Evolutionary conservation across 92 coral and sea anemone species (phyloP).

Genomic region (Diadumene lineata): DNA sequence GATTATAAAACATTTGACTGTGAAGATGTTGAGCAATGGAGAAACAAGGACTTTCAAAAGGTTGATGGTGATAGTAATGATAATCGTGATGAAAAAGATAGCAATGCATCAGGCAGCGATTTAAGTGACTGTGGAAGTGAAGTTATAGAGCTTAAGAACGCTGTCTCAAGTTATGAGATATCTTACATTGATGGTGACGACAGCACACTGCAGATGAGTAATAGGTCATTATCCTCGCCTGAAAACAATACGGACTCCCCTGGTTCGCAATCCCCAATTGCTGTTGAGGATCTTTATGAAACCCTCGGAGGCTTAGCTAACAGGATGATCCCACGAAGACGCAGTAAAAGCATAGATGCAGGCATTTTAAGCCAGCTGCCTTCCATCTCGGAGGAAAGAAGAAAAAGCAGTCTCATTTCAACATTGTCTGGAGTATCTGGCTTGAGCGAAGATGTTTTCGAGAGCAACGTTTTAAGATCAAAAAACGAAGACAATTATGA

Average conservation of each 20-base stretch:
- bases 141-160: conserved; percentile 20
- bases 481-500: background rate
- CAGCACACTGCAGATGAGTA: background rate
- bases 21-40: too few species aligned
- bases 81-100: too few species aligned
- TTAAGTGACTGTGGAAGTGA: conserved; percentile 4
- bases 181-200: conserved; percentile 28
- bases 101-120: background rate
- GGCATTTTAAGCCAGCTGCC: conserved; percentile 11
- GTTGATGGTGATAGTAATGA: background rate
- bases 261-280: conserved; percentile 8
- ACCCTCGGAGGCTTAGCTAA: background rate
- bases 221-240: background rate
- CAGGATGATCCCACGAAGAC: background rate
- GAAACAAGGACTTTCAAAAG: too few species aligned
- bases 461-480: background rate
- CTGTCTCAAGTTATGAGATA: conserved; percentile 46
- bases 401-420: conserved; percentile 12
- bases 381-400: conserved; percentile 17
- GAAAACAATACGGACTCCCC: background rate
- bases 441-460: conserved; percentile 1
- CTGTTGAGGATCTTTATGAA: conserved; percentile 1
- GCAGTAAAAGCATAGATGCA: conserved; percentile 24
- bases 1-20: too few species aligned
- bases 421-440: background rate